Evolutionary conservation across 2,113 vertebrate genomes (phyloP).

Genomic region (Athene noctua): DNA sequence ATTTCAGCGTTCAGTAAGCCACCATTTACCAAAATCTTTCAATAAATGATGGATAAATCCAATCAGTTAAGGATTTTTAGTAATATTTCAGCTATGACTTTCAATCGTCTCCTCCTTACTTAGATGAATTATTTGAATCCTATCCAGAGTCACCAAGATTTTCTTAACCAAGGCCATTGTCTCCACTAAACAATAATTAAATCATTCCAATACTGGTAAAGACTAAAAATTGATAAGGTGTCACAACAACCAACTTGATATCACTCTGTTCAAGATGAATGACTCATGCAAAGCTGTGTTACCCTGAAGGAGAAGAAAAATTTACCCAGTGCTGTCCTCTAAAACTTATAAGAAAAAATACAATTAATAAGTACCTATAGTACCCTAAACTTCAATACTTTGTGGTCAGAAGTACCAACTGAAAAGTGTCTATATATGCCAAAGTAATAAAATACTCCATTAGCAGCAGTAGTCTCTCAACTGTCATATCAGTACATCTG

Average conservation of each 20-base stretch:
- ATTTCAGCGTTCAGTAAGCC: background rate
- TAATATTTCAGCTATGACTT: conserved; percentile 4
- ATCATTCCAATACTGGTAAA: background rate
- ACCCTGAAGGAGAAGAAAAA: background rate
- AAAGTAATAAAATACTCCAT: background rate
- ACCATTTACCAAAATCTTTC: background rate
- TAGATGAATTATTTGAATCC: background rate
- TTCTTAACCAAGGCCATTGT: background rate
- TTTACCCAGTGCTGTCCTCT: background rate
- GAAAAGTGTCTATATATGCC: background rate
- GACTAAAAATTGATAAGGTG: background rate
- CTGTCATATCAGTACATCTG: background rate
- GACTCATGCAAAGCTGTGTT: background rate
- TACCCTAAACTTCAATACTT: conserved; percentile 17
- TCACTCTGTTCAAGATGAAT: background rate
- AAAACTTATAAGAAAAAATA: background rate
- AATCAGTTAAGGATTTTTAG: background rate
- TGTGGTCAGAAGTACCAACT: background rate
- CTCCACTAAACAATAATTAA: background rate
- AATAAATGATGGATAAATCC: background rate
- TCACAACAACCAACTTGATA: background rate
- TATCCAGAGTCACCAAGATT: background rate
- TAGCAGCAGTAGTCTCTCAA: background rate
- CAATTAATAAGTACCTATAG: background rate
- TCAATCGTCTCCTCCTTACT: background rate